Evolutionary conservation across 2,888 invertebrate species (phyloP).

Genomic region (Scaeva pyrastri): DNA sequence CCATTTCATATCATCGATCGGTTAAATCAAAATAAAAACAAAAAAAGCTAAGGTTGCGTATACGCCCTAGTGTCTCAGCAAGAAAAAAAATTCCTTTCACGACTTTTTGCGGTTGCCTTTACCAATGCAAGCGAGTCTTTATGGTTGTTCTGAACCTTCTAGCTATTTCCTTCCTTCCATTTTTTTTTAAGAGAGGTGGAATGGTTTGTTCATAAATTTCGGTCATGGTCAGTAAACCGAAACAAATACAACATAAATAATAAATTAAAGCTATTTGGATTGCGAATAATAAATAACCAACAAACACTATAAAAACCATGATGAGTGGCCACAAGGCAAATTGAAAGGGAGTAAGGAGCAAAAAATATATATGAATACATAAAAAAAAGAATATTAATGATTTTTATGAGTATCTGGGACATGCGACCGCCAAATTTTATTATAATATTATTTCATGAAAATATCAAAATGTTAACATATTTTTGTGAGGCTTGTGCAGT

Average conservation of each 20-base stretch:
- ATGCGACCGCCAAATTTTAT: slow-evolving; percentile 8
- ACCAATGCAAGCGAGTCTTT: background rate
- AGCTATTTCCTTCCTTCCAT: background rate
- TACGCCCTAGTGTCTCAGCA: slow-evolving; percentile 26
- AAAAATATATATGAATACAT: background rate
- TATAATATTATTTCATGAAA: background rate
- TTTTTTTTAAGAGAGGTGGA: background rate
- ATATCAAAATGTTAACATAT: background rate
- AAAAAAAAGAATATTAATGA: background rate
- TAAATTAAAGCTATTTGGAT: slow-evolving; percentile 17
- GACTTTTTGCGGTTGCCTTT: background rate
- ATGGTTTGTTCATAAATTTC: slow-evolving; percentile 46
- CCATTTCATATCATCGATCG: background rate
- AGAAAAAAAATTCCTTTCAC: slow-evolving; percentile 19
- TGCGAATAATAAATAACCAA: slow-evolving; percentile 11
- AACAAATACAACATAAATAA: slow-evolving; percentile 34
- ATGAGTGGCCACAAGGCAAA: background rate
- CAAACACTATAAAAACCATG: slow-evolving; percentile 22
- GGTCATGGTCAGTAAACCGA: slow-evolving; percentile 48
- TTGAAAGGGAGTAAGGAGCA: background rate
- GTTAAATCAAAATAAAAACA: background rate
- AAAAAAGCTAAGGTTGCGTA: slow-evolving; percentile 42
- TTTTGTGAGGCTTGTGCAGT: background rate
- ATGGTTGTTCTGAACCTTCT: background rate
- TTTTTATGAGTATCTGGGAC: background rate